Conservation (phyloP, 2,888 invertebrate species). For the Coenonympha glycerion region DNA sequence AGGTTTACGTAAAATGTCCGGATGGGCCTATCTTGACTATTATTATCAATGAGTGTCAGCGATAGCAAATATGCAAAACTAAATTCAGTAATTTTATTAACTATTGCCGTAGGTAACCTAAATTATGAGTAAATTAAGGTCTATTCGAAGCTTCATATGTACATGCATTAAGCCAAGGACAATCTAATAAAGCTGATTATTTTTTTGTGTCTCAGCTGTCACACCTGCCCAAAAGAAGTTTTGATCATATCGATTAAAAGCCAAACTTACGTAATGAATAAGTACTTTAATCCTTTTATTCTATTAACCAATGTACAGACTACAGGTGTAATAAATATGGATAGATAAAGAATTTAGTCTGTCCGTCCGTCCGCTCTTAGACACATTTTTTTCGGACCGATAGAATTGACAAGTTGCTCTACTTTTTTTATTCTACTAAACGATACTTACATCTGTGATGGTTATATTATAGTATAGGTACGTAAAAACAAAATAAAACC, state of each 20-base stretch:
- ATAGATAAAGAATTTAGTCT: too few species aligned
- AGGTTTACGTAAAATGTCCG: too few species aligned
- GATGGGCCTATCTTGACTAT: too few species aligned
- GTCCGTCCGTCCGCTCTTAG: too few species aligned
- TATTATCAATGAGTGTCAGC: too few species aligned
- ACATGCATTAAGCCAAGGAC: slow-evolving; percentile 6
- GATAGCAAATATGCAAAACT: neutral
- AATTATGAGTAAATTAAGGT: neutral
- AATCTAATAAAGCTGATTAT: slow-evolving; percentile 4
- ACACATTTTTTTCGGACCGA: too few species aligned
- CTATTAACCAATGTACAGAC: neutral
- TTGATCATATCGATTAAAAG: slow-evolving; percentile 2
- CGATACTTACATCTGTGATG: too few species aligned
- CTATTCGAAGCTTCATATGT: neutral
- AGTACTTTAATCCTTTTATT: neutral
- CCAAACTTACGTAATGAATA: neutral
- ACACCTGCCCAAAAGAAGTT: slow-evolving; percentile 7
- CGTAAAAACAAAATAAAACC: too few species aligned
- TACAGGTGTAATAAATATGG: too few species aligned
- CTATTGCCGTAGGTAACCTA: neutral
- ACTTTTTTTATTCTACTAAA: too few species aligned
- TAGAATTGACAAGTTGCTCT: too few species aligned
- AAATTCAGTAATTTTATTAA: neutral
- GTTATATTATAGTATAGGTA: too few species aligned
- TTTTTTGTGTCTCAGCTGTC: neutral